Conservation (phyloP, 2,113 vertebrate genomes). For the Vanacampus margaritifer region DNA sequence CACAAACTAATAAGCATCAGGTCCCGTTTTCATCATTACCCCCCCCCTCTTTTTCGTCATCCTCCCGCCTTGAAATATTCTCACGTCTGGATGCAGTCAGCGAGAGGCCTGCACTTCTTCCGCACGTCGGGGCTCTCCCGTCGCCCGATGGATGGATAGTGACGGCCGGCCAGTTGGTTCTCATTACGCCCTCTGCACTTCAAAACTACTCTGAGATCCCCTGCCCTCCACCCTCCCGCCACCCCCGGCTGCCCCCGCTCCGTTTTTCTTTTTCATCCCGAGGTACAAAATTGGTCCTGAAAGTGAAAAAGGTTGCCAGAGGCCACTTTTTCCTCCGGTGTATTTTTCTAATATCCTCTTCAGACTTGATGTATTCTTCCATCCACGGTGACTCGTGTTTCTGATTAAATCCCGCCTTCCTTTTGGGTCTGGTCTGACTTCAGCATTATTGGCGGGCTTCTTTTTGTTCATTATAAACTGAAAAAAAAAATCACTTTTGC, state of each 20-base stretch:
- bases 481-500: too few species aligned
- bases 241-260: constrained; percentile 20
- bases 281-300: constrained; percentile 65
- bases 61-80: background rate
- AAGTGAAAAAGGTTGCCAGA: constrained; percentile 62
- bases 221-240: constrained; percentile 11
- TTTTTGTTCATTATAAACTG: too few species aligned
- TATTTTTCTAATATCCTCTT: constrained; percentile 81
- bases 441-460: too few species aligned
- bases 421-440: background rate
- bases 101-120: constrained; percentile 1
- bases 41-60: background rate
- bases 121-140: background rate
- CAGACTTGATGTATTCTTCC: constrained; percentile 64
- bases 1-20: background rate
- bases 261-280: constrained; percentile 16
- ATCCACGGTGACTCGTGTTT: background rate
- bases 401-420: background rate
- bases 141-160: constrained; percentile 1
- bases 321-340: constrained; percentile 61
- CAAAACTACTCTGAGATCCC: background rate
- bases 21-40: background rate
- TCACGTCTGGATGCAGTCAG: constrained; percentile 6
- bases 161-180: constrained; percentile 11
- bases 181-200: constrained; percentile 2